Evolutionary conservation across 2,113 vertebrate genomes (phyloP).

Genomic region (Apodemus speciosus): DNA sequence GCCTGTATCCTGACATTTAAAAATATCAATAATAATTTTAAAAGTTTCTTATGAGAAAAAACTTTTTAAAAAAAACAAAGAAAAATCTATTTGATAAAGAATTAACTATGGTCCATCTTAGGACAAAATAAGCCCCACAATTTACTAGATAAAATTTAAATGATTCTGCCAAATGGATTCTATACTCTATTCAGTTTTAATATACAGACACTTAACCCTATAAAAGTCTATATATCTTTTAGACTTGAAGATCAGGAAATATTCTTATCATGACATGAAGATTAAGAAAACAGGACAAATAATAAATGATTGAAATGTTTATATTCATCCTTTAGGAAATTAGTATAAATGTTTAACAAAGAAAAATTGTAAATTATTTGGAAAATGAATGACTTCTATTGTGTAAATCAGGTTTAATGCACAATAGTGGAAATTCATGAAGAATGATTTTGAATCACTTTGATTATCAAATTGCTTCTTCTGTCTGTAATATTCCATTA

Average conservation of each 20-base stretch:
- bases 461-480: constrained; percentile 14
- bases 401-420: not conserved
- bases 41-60: constrained; percentile 48
- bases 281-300: not conserved
- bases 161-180: not conserved
- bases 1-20: not conserved
- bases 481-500: not conserved
- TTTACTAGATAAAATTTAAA: not conserved
- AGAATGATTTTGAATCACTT: constrained; percentile 13
- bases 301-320: constrained; percentile 5
- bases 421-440: not conserved
- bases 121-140: not conserved
- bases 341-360: not conserved
- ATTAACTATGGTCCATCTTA: not conserved
- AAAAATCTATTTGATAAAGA: not conserved
- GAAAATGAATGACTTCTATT: constrained; percentile 22
- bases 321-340: constrained; percentile 19
- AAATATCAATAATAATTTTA: constrained; percentile 31
- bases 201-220: not conserved
- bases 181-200: not conserved
- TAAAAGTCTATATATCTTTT: constrained; percentile 1
- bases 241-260: not conserved
- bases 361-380: constrained; percentile 13
- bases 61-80: not conserved
- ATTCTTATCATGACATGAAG: constrained; percentile 8